A percentile compares a stretch with the other conserved stretches of the same genome.
Evolutionary conservation across 2,797 vertebrate genomes (phyloP).

Genomic region (Cyclura pinguis): DNA sequence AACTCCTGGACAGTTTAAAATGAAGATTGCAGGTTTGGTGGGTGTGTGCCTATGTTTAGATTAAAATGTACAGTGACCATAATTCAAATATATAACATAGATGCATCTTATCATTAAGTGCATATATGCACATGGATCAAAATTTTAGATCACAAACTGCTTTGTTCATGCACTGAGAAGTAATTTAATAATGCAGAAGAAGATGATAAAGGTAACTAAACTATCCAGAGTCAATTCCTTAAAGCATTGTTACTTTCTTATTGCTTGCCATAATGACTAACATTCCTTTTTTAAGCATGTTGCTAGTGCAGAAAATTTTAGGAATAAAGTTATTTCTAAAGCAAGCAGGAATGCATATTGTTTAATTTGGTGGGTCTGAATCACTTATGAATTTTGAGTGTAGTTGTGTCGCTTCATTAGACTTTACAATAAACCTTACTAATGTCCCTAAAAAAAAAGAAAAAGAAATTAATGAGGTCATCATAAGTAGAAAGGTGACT

Average conservation of each 20-base stretch:
- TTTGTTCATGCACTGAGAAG: background rate
- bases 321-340: constrained; percentile 7
- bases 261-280: background rate
- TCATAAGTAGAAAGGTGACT: no score
- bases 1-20: background rate
- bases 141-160: background rate
- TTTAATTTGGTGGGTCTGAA: constrained; percentile 15
- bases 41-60: background rate
- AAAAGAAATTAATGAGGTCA: no score
- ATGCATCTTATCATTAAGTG: background rate
- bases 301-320: background rate
- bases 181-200: background rate
- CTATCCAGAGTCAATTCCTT: background rate
- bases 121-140: background rate
- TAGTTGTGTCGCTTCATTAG: constrained; percentile 8
- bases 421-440: background rate
- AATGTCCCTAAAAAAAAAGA: no score
- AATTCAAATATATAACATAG: no score
- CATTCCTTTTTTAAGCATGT: background rate
- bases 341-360: background rate
- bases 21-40: background rate
- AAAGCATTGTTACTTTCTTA: background rate
- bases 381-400: constrained; percentile 29
- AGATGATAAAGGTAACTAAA: background rate
- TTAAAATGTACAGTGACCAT: no score